phyloP scores from a whole-genome alignment of 2,113 vertebrate genomes.

The Motacilla tschutschensis region DNA sequence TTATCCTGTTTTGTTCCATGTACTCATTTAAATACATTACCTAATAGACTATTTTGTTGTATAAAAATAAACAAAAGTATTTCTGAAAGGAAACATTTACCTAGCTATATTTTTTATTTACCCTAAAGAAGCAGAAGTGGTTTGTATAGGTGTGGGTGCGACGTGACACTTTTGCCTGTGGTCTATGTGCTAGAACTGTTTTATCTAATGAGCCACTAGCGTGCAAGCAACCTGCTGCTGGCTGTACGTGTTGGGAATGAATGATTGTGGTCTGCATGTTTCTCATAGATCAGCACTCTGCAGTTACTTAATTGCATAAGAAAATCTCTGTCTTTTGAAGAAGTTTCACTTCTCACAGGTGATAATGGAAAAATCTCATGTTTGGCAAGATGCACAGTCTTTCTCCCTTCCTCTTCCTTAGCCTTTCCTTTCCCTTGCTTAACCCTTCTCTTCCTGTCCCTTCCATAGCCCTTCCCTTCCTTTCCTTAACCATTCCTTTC shows the following conservation, averaged over 20 bases:
- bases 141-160: slow-evolving; percentile 35
- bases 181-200: slow-evolving; percentile 48
- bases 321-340: slow-evolving; percentile 36
- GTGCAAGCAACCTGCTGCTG: background rate
- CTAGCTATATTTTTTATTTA: background rate
- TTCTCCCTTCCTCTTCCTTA: background rate
- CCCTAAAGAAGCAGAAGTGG: background rate
- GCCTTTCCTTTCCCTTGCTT: background rate
- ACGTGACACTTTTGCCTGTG: slow-evolving; percentile 62
- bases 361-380: background rate
- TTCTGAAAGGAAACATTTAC: background rate
- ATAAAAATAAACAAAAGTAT: background rate
- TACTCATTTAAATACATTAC: background rate
- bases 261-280: slow-evolving; percentile 36
- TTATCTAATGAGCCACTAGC: slow-evolving; percentile 16
- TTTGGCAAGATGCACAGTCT: background rate
- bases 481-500: background rate
- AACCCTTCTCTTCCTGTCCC: background rate
- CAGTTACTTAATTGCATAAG: background rate
- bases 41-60: background rate
- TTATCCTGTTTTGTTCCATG: background rate
- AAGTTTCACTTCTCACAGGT: slow-evolving; percentile 5
- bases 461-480: background rate
- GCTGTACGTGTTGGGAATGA: slow-evolving; percentile 24
- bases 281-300: slow-evolving; percentile 36